These are phyloP conservation scores for Micrasema minimum DNA, from an alignment of 1,140 invertebrate genomes.

Conservation along the genomic window DNA sequence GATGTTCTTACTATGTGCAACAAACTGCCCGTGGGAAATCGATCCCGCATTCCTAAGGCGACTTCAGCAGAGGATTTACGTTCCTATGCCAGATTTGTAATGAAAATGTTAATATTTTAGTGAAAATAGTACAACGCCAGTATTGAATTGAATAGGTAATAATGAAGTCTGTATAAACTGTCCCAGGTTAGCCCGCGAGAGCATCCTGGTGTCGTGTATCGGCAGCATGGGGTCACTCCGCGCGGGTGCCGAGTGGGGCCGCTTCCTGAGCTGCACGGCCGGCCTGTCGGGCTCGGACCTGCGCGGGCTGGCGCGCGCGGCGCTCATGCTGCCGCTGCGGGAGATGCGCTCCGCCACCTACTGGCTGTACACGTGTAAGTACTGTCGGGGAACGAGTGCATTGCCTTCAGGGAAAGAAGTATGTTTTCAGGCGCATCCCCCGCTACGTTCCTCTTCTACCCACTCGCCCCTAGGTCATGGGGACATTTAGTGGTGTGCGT, in stretches of 20 bases:
- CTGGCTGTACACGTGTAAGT: constrained; percentile 55
- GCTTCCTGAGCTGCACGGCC: constrained; percentile 63
- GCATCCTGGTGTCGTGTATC: constrained; percentile 32
- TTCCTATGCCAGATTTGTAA: constrained; percentile 68
- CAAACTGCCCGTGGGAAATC: too few species aligned
- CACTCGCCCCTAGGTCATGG: too few species aligned
- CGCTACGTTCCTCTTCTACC: too few species aligned
- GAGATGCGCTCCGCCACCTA: constrained; percentile 59
- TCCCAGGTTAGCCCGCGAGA: constrained; percentile 37
- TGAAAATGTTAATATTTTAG: background rate
- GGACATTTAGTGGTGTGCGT: too few species aligned
- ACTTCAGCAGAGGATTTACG: constrained; percentile 71
- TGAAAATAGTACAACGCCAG: background rate
- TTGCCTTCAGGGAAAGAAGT: too few species aligned
- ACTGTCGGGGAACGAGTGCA: too few species aligned
- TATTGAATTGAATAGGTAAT: constrained; percentile 17
- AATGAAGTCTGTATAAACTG: too few species aligned
- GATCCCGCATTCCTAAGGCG: too few species aligned
- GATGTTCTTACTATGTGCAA: too few species aligned
- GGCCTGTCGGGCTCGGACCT: constrained; percentile 71
- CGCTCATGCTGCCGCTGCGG: constrained; percentile 66
- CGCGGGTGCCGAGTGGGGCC: constrained; percentile 59
- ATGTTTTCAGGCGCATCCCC: too few species aligned
- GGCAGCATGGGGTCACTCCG: constrained; percentile 54
- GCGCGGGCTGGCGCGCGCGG: constrained; percentile 63